phyloP scores from a whole-genome alignment of 2,888 invertebrate species.

The Lacanobia wlatinum region DNA sequence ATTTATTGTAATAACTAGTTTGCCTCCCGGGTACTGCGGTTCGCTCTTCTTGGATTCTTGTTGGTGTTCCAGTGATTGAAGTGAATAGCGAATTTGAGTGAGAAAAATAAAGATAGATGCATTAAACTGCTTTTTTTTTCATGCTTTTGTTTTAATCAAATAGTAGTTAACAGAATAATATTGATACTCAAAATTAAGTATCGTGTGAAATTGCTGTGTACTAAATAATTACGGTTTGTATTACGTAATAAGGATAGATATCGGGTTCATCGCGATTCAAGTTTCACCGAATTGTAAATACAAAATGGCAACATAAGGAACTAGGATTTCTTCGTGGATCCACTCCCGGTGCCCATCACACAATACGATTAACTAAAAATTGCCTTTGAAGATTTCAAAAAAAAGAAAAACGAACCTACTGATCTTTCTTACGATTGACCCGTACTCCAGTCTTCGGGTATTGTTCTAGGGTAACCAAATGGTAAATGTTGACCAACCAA shows the following conservation, averaged over 20 bases:
- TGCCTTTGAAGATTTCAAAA: no score
- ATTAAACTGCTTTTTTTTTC: not conserved
- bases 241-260: not conserved
- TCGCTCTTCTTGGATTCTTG: conserved; percentile 21
- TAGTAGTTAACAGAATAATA: not conserved
- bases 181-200: not conserved
- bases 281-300: not conserved
- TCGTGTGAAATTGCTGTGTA: not conserved
- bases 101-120: conserved; percentile 9
- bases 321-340: not conserved
- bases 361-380: not conserved
- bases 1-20: conserved; percentile 65
- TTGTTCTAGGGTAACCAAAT: no score
- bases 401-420: no score
- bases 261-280: not conserved
- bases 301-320: not conserved
- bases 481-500: not conserved
- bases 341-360: not conserved
- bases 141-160: not conserved
- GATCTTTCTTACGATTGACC: no score
- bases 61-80: conserved; percentile 24
- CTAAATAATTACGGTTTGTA: conserved; percentile 6
- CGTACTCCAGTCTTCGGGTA: no score
- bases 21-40: conserved; percentile 41
- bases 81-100: conserved; percentile 10